These are phyloP conservation scores for Hypercompe scribonia DNA, from an alignment of 2,888 invertebrate genomes.

Conservation along the genomic window DNA sequence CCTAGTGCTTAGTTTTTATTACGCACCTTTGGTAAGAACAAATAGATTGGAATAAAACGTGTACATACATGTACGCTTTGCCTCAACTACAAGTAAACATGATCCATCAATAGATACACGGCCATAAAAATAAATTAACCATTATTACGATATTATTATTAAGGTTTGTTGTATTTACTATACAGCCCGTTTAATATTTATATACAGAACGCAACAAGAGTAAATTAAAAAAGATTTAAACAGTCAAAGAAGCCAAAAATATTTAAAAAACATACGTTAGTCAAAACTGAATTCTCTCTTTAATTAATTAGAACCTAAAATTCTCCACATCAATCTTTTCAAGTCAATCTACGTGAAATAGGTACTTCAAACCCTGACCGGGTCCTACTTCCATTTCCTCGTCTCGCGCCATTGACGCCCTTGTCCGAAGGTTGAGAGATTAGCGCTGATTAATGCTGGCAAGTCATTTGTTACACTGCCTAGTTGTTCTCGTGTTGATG, in stretches of 20 bases:
- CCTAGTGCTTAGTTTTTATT: background rate
- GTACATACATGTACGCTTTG: too few relatives aligned
- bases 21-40: background rate
- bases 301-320: background rate
- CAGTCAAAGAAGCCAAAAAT: too few relatives aligned
- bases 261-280: background rate
- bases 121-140: too few relatives aligned
- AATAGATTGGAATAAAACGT: too few relatives aligned
- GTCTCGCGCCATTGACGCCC: constrained; percentile 42
- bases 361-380: constrained; percentile 47
- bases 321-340: background rate
- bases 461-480: constrained; percentile 23
- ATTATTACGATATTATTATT: too few relatives aligned
- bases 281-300: background rate
- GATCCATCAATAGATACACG: too few relatives aligned
- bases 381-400: constrained; percentile 42
- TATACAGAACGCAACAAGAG: too few relatives aligned
- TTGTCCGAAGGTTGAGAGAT: constrained; percentile 38
- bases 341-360: constrained; percentile 11
- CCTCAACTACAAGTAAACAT: too few relatives aligned
- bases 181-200: too few relatives aligned
- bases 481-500: constrained; percentile 11
- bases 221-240: background rate
- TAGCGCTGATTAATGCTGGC: constrained; percentile 28
- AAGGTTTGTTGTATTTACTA: background rate